Evolutionary conservation across 2,797 vertebrate genomes (phyloP).

Genomic region (Chromis chromis): DNA sequence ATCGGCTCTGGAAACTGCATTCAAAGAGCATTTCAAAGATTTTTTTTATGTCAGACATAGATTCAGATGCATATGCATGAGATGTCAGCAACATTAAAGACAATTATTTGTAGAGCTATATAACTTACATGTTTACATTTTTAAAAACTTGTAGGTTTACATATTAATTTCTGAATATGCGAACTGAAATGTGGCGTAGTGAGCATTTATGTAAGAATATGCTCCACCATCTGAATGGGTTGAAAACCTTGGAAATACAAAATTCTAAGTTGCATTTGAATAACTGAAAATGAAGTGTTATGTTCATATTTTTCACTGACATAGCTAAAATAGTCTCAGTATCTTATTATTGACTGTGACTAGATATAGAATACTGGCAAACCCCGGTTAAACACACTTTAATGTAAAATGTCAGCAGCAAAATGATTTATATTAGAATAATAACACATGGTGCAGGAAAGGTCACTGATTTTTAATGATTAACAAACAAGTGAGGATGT

Average conservation of each 20-base stretch:
- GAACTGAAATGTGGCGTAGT: too few species aligned
- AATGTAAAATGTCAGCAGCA: constrained; percentile 36
- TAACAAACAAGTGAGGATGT: constrained; percentile 18
- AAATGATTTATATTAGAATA: constrained; percentile 15
- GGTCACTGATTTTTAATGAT: constrained; percentile 45
- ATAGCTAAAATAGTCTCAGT: constrained; percentile 4
- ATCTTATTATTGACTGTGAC: not conserved
- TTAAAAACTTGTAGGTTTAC: too few species aligned
- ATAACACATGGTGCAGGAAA: constrained; percentile 19
- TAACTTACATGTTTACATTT: too few species aligned
- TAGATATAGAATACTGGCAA: not conserved
- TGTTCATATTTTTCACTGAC: not conserved
- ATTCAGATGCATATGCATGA: too few species aligned
- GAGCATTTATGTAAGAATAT: too few species aligned
- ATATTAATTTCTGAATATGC: too few species aligned
- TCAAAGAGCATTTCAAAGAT: too few species aligned
- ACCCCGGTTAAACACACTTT: constrained; percentile 1
- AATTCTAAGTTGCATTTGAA: not conserved
- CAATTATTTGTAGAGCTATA: too few species aligned
- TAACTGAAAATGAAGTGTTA: not conserved
- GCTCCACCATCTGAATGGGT: too few species aligned
- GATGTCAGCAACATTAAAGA: too few species aligned
- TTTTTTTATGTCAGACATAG: too few species aligned
- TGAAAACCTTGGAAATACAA: not conserved
- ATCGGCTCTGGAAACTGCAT: too few species aligned